Base-by-base conservation (phyloP, 2,797 vertebrate species). In the Eulemur coronatus region DNA sequence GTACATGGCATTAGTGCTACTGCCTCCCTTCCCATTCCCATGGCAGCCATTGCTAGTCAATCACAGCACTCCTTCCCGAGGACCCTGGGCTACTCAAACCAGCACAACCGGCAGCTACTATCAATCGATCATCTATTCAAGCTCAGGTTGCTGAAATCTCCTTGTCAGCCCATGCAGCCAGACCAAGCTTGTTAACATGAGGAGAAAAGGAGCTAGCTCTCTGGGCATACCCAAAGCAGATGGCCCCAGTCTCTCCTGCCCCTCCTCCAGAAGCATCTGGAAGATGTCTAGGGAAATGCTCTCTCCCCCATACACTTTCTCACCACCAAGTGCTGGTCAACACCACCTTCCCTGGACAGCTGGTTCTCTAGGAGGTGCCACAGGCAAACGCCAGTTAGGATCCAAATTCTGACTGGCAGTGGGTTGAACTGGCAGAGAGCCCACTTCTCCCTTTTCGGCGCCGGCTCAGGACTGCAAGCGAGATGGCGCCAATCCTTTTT, bases 351-450 rank as follows among this genome's bases (percentile, higher is more conserved):
- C 57, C 46, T 11, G 28, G 88, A 87, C 48, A 95, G 79, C 65
- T 72, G 38, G 55, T 95, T 52, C 87, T 87, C 61, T 15, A 50
- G 63, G 52, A 89, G 65, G 30, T 84, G 69, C 9, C 84, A 26
- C 15, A 89, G 73, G 89, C 63, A 59, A 80, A 96, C 63, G 84
- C 87, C 93, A 95, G 38, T 91, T 48, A 90, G 86, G 80, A 97
- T 80, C 89, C 95, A 80, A 84, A 82, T 88, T 96, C 96, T 52
- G 79, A 91, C 63, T 69, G 57, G 87, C 80, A 84, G 50, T 35
- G 41, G 93, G 78, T 96, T 94, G 95, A 86, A 69, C 57, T 94
- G 86, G 93, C 94, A 88, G 84, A 94, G 65, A 79, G 91, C 89
- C 84, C 73, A 72, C 96, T 93, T 85, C 96, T 97, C 84, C 95